A percentile compares a stretch with the other conserved stretches of the same genome.
Evolutionary conservation across 1,140 invertebrate species (phyloP).

Genomic region (Ladona fulva): DNA sequence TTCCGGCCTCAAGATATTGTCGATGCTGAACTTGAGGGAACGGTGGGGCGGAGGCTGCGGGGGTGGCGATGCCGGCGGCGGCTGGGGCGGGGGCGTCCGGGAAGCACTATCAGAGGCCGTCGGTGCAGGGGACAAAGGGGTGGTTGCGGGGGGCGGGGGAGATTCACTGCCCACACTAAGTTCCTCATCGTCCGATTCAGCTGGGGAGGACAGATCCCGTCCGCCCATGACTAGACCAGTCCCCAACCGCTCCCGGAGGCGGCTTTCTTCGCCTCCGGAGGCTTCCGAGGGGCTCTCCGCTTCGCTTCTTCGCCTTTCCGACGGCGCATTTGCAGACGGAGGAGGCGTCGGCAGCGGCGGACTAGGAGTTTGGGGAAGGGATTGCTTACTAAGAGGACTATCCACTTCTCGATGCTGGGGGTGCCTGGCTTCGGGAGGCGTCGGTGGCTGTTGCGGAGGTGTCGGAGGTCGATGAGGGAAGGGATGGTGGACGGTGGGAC

Average conservation of each 20-base stretch:
- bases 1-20: constrained; percentile 83
- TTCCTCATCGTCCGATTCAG: constrained; percentile 35
- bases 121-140: constrained; percentile 33
- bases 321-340: background rate
- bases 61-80: constrained; percentile 34
- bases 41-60: constrained; percentile 31
- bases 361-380: background rate
- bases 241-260: background rate
- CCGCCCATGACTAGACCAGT: background rate
- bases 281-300: background rate
- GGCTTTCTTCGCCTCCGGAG: background rate
- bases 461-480: background rate
- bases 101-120: constrained; percentile 34
- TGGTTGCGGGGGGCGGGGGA: constrained; percentile 35
- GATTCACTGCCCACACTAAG: constrained; percentile 50
- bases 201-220: background rate
- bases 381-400: background rate
- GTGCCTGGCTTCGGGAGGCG: background rate
- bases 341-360: background rate
- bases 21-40: constrained; percentile 80
- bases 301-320: background rate
- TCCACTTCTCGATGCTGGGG: background rate
- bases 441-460: background rate
- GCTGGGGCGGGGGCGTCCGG: constrained; percentile 28
- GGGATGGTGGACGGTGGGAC: background rate